Base-by-base conservation (phyloP, 2,888 invertebrate genomes). In the Helicoverpa assulta region DNA sequence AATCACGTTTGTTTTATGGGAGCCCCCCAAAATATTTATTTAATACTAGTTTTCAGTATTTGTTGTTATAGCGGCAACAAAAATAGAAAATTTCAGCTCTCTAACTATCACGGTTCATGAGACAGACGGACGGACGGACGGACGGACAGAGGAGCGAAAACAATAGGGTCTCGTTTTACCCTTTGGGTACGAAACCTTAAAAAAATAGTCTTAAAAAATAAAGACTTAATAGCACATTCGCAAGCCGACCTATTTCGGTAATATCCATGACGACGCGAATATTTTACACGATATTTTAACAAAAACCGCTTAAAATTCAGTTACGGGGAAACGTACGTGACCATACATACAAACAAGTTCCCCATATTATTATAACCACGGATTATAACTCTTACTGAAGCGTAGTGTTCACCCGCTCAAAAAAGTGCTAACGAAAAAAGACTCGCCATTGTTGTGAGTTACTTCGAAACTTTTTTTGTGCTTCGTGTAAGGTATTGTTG, bases 221-320 rank as follows among this genome's bases (percentile, higher is more conserved):
- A 50, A 67, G 52, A 21, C 51, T 43, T 29, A n/a, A 29, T 33
- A n/a, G 10, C 8, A 18, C n/a, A 51, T 67, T 7, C 26, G 53
- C 51, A 14, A 43, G 18, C 21, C n/a, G 33, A 61, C 61, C 55
- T 56, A 51, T 60, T 76, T 43, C 26, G 21, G 63, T 50, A 37
- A 54, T 26, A 47, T 5, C 59, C 59, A 29, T 56, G 60, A 53
- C 58, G 40, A 16, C 26, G 40, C 47, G 18, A 50, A 67, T 53
- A 57, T 55, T 55, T 78, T 19, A 66, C 33, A 55, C 21, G 58
- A 76, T 78, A 78, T 73, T 65, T 73, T 51, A 59, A 64, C 59
- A 73, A 68, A 67, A 66, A 78, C 50, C 50, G 62, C 62, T 74
- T 69, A 65, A 78, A 74, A 74, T 74, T 60, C 76, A 53, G 65